Conservation (phyloP, 2,113 vertebrate genomes). For the Platysternon megacephalum region DNA sequence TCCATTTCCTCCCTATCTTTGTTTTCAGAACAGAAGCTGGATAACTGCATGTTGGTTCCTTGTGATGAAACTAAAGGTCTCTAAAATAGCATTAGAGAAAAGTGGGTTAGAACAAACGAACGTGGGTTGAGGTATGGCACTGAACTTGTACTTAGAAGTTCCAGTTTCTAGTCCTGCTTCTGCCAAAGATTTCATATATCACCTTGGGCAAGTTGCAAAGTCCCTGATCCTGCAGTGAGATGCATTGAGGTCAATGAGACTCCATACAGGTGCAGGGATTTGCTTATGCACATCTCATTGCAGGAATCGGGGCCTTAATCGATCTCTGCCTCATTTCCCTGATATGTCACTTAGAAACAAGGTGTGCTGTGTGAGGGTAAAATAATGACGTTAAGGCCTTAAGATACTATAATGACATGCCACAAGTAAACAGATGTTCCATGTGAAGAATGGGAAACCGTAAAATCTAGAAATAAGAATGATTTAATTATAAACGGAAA, state of each 20-base stretch:
- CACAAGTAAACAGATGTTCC: neutral
- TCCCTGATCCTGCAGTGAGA: neutral
- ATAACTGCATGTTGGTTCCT: neutral
- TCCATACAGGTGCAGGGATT: neutral
- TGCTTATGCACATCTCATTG: neutral
- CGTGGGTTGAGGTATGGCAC: neutral
- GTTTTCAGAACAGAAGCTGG: neutral
- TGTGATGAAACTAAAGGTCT: neutral
- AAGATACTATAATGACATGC: neutral
- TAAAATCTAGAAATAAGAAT: neutral
- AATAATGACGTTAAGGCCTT: neutral
- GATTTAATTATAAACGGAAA: neutral
- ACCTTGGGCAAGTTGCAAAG: neutral
- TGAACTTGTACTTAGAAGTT: fast-evolving
- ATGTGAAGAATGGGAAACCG: neutral
- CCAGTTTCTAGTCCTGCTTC: no score
- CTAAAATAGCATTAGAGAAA: fast-evolving
- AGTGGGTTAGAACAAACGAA: fast-evolving
- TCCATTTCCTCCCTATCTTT: neutral
- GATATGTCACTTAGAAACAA: neutral
- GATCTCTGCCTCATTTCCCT: neutral
- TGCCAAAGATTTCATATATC: fast-evolving
- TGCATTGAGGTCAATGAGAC: neutral
- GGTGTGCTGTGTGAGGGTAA: neutral
- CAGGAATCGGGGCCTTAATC: neutral